These are phyloP conservation scores for Iselma pallidipennis DNA, from an alignment of 2,888 invertebrate genomes.

Conservation along the genomic window DNA sequence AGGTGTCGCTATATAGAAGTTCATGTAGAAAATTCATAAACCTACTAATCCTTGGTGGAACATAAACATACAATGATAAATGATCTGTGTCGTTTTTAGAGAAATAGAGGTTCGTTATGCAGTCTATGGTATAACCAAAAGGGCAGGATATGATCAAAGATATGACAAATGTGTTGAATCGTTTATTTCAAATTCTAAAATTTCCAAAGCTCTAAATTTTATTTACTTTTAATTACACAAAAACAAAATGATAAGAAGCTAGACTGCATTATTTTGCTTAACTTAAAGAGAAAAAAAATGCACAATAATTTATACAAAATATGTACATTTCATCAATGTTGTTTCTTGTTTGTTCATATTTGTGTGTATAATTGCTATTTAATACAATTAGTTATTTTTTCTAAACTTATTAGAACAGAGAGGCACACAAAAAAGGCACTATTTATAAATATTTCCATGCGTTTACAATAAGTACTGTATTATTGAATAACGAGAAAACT, in stretches of 20 bases:
- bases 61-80: too few relatives aligned
- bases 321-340: constrained; percentile 40
- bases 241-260: neutral
- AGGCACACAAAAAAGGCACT: constrained; percentile 52
- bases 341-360: constrained; percentile 11
- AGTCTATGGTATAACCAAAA: too few relatives aligned
- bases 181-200: neutral
- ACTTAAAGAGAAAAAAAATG: neutral
- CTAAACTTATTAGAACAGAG: too few relatives aligned
- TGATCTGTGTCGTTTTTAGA: too few relatives aligned
- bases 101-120: too few relatives aligned
- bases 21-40: too few relatives aligned
- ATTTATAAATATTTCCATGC: constrained; percentile 35
- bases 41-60: too few relatives aligned
- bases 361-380: constrained; percentile 12
- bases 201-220: neutral
- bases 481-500: constrained; percentile 8
- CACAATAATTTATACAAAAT: constrained; percentile 46
- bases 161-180: too few relatives aligned
- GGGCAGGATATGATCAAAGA: too few relatives aligned
- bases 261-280: neutral
- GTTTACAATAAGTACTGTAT: constrained; percentile 47
- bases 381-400: neutral
- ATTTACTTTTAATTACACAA: neutral
- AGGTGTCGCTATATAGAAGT: too few relatives aligned